phyloP scores from a whole-genome alignment of 2,888 invertebrate species.

The Furcula furcula region DNA sequence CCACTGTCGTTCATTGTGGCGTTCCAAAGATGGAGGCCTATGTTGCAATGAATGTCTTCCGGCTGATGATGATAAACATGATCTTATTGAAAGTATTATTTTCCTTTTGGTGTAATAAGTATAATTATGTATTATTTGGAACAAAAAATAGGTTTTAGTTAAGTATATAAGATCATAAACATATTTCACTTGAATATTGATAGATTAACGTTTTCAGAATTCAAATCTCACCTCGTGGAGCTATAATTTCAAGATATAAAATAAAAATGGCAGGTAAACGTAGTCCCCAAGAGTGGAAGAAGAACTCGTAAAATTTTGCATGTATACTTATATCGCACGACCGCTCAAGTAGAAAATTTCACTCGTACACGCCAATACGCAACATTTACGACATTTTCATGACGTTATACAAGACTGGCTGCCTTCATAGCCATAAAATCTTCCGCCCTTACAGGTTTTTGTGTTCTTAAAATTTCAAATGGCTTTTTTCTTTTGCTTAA shows the following conservation, averaged over 20 bases:
- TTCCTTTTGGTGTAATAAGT: too few species aligned
- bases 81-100: too few species aligned
- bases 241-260: slow-evolving; percentile 45
- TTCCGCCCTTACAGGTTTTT: slow-evolving; percentile 41
- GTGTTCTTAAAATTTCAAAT: slow-evolving; percentile 41
- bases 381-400: slow-evolving; percentile 74
- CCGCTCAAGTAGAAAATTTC: slow-evolving; percentile 65
- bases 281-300: slow-evolving; percentile 37
- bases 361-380: slow-evolving; percentile 59
- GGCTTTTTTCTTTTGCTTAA: slow-evolving; percentile 16
- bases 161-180: too few species aligned
- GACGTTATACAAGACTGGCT: slow-evolving; percentile 57
- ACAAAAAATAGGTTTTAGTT: too few species aligned
- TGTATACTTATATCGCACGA: slow-evolving; percentile 48
- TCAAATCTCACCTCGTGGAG: slow-evolving; percentile 32
- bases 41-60: too few species aligned
- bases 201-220: slow-evolving; percentile 22
- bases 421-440: slow-evolving; percentile 59
- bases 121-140: too few species aligned
- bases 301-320: slow-evolving; percentile 66
- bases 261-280: slow-evolving; percentile 40
- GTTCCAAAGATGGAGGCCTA: too few species aligned
- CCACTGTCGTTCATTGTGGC: too few species aligned
- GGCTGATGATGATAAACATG: too few species aligned
- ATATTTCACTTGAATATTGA: slow-evolving; percentile 2